A percentile compares a stretch with the other conserved stretches of the same genome.
phyloP scores from a whole-genome alignment of 2,797 vertebrate genomes.

The Gastrophryne carolinensis region DNA sequence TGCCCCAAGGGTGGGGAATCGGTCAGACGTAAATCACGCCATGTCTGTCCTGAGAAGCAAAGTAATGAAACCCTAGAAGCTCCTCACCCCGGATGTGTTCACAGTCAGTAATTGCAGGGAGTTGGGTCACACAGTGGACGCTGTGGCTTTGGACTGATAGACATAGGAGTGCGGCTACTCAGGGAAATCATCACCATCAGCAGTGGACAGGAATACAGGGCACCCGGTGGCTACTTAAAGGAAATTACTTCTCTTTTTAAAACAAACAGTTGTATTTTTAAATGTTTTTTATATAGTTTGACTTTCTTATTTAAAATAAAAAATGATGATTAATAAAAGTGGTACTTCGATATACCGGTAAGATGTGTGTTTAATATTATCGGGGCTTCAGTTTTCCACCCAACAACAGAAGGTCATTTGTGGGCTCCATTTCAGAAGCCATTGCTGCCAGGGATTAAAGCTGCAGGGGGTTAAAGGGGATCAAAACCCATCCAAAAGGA shows the following conservation, averaged over 20 bases:
- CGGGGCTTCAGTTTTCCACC: neutral
- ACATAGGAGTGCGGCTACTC: slow-evolving; percentile 4
- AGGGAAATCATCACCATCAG: slow-evolving; percentile 1
- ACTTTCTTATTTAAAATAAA: slow-evolving; percentile 38
- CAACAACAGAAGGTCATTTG: too few relatives aligned
- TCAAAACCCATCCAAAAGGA: too few relatives aligned
- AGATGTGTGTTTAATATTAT: neutral
- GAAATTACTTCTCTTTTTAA: neutral
- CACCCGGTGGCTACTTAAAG: neutral
- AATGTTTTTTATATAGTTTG: slow-evolving; percentile 36
- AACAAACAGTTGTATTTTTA: neutral
- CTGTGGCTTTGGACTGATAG: neutral
- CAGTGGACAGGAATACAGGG: neutral
- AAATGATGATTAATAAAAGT: slow-evolving; percentile 20
- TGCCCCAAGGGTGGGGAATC: too few relatives aligned
- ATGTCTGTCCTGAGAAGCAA: too few relatives aligned
- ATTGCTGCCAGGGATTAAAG: too few relatives aligned
- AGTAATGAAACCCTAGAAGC: too few relatives aligned
- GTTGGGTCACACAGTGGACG: too few relatives aligned
- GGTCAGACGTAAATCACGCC: too few relatives aligned
- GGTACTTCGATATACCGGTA: slow-evolving; percentile 10
- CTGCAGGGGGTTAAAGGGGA: too few relatives aligned
- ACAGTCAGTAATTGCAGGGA: too few relatives aligned
- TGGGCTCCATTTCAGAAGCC: too few relatives aligned
- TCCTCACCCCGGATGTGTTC: too few relatives aligned